Conservation (phyloP, 1,140 invertebrate genomes). For the Pantala flavescens region DNA sequence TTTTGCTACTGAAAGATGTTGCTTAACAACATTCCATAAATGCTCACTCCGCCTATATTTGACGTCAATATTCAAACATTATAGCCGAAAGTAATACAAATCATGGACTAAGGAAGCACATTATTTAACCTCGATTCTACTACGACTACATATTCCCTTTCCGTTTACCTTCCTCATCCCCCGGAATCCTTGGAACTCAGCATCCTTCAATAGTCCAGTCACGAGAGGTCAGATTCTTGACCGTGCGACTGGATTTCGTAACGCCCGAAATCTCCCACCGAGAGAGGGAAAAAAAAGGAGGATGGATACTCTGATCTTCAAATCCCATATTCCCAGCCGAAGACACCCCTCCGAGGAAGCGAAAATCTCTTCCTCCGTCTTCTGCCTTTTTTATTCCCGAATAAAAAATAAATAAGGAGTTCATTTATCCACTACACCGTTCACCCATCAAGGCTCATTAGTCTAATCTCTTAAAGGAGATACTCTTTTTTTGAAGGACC, state of each 20-base stretch:
- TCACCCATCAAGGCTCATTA: slow-evolving; percentile 5
- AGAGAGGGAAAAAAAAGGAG: neutral
- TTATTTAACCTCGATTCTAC: too few species aligned
- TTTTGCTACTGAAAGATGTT: too few species aligned
- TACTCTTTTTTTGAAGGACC: neutral
- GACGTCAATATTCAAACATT: too few species aligned
- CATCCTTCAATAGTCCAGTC: neutral
- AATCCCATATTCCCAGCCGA: neutral
- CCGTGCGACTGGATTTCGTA: slow-evolving; percentile 2
- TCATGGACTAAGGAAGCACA: too few species aligned
- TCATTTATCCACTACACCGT: slow-evolving; percentile 9
- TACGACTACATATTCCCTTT: neutral
- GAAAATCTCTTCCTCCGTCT: too few species aligned
- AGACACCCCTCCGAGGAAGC: too few species aligned
- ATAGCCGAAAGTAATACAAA: too few species aligned
- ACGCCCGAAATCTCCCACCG: neutral
- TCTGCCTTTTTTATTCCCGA: too few species aligned
- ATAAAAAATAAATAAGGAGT: neutral
- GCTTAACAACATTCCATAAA: too few species aligned
- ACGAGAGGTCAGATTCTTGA: neutral
- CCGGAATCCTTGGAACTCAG: neutral
- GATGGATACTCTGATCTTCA: neutral
- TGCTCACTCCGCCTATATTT: too few species aligned
- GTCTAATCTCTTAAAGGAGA: neutral
- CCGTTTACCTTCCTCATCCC: neutral